Base-by-base conservation (phyloP, 2,888 invertebrate species). In the Electrophaes corylata region DNA sequence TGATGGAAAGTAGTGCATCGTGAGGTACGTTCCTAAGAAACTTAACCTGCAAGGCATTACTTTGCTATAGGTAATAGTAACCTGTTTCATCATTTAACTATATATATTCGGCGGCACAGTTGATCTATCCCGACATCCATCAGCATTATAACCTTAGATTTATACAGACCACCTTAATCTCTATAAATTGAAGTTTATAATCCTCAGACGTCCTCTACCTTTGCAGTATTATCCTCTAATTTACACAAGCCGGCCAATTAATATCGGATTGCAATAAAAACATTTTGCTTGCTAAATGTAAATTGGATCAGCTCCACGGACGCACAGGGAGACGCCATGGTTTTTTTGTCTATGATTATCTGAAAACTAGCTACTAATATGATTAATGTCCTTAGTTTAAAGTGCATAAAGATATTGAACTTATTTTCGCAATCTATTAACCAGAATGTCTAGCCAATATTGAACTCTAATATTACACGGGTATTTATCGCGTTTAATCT, bases 201-300 rank as follows among this genome's bases (percentile, higher is more conserved):
- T 73, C 70, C 67, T 72, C 73, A 66, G 68, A 74, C 79, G 79
- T 78, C 79, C 78, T 78, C 64, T 59, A 58, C 39, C 72, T 66
- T 71, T 67, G 70, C 70, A 71, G 72, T 73, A 78, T 78, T 72
- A 79, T 84, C 81, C 83, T 88, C 81, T 84, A 85, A 88, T 86
- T 86, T 82, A 81, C 83, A 77, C 78, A 65, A 69, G 81, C 85
- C 88, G 85, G 65, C 84, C 84, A 84, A 86, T 86, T 85, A 86
- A 83, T 57, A 57, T 53, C 60, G 57, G 70, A 73, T 73, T 71
- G 71, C 75, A 81, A 81, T 78, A 80, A 82, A 81, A 77, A 70
- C 65, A 72, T 75, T 70, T 74, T 62, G 74, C 81, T 75, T 67
- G 76, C 78, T 78, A 57, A 52, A 51, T 60, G 11, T 45, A 46